A percentile compares a stretch with the other conserved stretches of the same genome.
Conservation (phyloP, 2,797 vertebrate genomes). For the Notamacropus eugenii region DNA sequence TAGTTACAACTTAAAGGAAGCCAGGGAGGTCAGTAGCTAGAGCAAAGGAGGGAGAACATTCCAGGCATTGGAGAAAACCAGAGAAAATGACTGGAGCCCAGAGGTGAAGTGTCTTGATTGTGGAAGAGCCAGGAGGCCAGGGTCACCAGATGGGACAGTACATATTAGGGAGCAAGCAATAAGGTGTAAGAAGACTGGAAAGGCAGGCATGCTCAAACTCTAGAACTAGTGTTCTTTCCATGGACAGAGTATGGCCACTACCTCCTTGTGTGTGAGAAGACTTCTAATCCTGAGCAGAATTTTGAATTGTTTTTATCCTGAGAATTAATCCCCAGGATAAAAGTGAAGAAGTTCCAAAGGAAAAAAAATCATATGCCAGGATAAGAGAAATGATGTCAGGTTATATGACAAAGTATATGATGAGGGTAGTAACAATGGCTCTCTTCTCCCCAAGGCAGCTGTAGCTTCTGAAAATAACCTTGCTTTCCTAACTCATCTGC, state of each 20-base stretch:
- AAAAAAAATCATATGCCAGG: neutral
- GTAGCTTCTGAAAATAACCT: neutral
- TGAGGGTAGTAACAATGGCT: neutral
- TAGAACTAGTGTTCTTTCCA: neutral
- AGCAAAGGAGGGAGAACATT: neutral
- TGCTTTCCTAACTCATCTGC: neutral
- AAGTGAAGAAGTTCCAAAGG: neutral
- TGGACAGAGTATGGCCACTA: neutral
- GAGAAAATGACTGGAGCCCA: neutral
- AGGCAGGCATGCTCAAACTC: neutral
- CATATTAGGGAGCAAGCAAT: neutral
- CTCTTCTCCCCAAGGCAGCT: neutral
- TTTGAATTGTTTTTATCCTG: neutral
- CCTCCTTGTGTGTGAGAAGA: neutral
- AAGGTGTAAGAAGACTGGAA: neutral
- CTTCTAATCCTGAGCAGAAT: neutral
- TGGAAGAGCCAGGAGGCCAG: neutral
- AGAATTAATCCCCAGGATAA: neutral
- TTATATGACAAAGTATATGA: neutral
- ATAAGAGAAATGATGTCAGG: neutral
- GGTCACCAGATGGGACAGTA: neutral
- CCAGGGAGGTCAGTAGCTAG: neutral
- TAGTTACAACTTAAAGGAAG: neutral
- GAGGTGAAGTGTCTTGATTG: neutral
- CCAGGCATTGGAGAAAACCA: neutral